Conservation (phyloP, 37 sponge, comb jelly and placozoan species). For the Spongia lamella region DNA sequence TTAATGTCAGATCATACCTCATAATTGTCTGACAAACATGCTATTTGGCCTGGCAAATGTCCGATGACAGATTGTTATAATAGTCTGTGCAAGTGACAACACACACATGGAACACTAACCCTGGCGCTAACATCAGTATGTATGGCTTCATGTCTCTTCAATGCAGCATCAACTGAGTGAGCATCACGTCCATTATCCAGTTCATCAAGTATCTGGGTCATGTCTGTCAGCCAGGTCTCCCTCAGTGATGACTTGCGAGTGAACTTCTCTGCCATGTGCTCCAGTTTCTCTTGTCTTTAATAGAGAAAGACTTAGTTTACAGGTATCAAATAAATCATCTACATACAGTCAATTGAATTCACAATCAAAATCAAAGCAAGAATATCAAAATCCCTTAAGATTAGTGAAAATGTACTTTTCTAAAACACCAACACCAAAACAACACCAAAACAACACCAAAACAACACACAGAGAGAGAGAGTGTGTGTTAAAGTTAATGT, state of each 20-base stretch:
- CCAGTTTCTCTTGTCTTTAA: constrained; percentile 85
- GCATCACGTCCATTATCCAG: constrained; percentile 73
- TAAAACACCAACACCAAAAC: too few relatives aligned
- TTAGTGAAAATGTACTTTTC: too few relatives aligned
- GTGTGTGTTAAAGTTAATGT: too few relatives aligned
- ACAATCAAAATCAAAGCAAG: too few relatives aligned
- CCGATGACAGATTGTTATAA: background rate
- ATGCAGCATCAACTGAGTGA: constrained; percentile 88
- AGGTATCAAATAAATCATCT: too few relatives aligned
- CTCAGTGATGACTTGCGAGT: constrained; percentile 83
- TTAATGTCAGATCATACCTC: background rate
- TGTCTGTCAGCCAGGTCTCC: constrained; percentile 85
- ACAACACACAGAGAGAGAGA: too few relatives aligned
- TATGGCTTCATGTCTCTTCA: constrained; percentile 95
- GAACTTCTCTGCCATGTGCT: constrained; percentile 92
- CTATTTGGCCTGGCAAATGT: too few relatives aligned
- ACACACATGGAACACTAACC: constrained; percentile 37
- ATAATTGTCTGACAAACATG: background rate
- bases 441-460: too few relatives aligned
- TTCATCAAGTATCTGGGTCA: constrained; percentile 78
- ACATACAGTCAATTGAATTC: too few relatives aligned
- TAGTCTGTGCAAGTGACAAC: background rate
- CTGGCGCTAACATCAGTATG: constrained; percentile 86
- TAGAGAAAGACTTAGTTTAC: too few relatives aligned
- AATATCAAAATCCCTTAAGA: too few relatives aligned